Evolutionary conservation across 2,888 invertebrate species (phyloP).

Genomic region (Nomada flava): DNA sequence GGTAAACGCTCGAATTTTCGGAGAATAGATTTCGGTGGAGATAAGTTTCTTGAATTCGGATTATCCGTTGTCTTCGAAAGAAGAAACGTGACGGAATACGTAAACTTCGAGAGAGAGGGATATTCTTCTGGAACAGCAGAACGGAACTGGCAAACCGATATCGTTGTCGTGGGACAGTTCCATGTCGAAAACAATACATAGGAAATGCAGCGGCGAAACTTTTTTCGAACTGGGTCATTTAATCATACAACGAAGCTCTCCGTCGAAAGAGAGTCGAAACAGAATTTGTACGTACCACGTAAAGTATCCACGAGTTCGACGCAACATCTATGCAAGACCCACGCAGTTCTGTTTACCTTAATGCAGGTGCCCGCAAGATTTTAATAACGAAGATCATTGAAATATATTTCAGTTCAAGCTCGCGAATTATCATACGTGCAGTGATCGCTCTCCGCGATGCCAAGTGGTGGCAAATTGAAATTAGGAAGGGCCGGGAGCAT

Average conservation of each 20-base stretch:
- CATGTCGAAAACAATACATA: conserved; percentile 8
- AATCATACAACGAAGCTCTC: conserved; percentile 8
- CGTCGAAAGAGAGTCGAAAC: neutral
- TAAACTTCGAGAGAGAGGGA: neutral
- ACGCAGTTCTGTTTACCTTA: neutral
- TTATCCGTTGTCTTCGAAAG: neutral
- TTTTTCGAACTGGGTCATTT: conserved; percentile 30
- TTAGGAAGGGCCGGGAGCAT: conserved; percentile 16
- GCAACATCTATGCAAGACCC: neutral
- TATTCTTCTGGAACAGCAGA: neutral
- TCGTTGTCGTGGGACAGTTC: neutral
- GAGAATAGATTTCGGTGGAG: no score
- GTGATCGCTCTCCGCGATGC: neutral
- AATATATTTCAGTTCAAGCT: no score
- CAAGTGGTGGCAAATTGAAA: conserved; percentile 12
- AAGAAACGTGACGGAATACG: neutral
- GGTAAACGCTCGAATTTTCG: no score
- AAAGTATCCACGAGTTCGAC: neutral
- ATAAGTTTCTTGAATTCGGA: no score
- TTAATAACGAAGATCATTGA: no score
- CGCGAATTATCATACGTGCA: no score
- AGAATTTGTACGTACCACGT: neutral
- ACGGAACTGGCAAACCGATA: neutral
- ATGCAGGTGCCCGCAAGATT: neutral
- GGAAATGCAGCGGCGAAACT: neutral